Evolutionary conservation across 2,888 invertebrate genomes (phyloP), one percentile per base, ranked within the genome.

Genomic region (Conistra vaccinii): DNA sequence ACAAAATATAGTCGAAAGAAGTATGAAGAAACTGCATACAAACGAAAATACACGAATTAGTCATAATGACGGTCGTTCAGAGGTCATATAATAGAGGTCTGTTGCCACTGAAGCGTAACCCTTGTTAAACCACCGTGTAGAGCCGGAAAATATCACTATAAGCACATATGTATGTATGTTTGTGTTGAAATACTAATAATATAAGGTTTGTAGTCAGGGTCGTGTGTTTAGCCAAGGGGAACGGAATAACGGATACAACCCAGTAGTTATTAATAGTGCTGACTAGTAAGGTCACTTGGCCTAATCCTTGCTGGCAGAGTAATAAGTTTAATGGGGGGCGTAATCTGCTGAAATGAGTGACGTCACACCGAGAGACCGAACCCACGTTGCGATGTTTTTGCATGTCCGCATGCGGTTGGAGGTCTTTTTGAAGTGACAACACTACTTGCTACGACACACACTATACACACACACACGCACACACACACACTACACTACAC

Each of bases 131-230:
- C 29, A 65, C 63, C 35, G 45, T 63, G 73, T 80, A 75, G 35
- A 57, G 57, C 61, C 78, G 79, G 81, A 81, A 81, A 81, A 66
- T 79, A 76, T 73, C 29, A 77, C 45, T 69, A 60, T 58, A 35
- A 7, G 12, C 32, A 14, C 39, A n/a, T 12, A 29, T 65, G 70
- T 73, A 66, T 55, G 51, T 68, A 6, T n/a, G n/a, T 66, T 17
- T 62, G 61, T 73, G 68, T 76, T 67, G 84, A 57, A 84, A 82
- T 62, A 84, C 72, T 73, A 73, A 69, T 78, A 75, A 82, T 63
- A 75, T 82, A 39, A 67, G 69, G 67, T 60, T 80, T n/a, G 51
- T 63, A 23, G 12, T 29, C 80, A 78, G 60, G 78, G 87, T 69
- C 85, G 51, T 17, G 65, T 51, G 80, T n/a, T 69, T 29, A 58